These are phyloP conservation scores for Apotomis turbidana DNA, from an alignment of 2,888 invertebrate species.

Conservation along the genomic window DNA sequence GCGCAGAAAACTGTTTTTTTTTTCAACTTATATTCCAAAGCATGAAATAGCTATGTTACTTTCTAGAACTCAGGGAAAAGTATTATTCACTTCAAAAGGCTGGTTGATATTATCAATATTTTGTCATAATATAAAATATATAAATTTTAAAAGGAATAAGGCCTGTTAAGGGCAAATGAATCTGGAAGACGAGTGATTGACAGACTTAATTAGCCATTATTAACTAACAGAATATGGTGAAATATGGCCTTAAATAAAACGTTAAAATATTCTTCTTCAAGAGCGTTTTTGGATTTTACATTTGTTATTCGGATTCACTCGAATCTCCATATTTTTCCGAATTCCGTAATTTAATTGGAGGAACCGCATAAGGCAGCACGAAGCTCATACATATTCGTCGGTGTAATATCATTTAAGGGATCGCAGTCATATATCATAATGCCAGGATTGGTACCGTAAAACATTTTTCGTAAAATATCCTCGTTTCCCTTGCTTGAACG, in stretches of 20 bases:
- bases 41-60: no score
- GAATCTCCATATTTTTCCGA: conserved; percentile 36
- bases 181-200: no score
- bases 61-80: no score
- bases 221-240: background rate
- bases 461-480: background rate
- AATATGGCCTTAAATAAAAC: background rate
- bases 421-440: conserved; percentile 23
- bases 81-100: no score
- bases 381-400: conserved; percentile 38
- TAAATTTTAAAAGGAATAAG: no score
- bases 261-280: conserved; percentile 2
- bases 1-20: no score
- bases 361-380: conserved; percentile 17
- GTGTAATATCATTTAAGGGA: conserved; percentile 33
- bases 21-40: no score
- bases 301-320: conserved; percentile 27
- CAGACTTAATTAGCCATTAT: no score
- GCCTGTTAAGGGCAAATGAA: no score
- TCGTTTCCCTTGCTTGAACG: background rate
- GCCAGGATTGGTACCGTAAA: background rate
- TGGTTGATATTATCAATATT: no score
- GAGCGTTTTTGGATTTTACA: conserved; percentile 7
- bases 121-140: no score
- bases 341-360: conserved; percentile 35